These are phyloP conservation scores for Hydrotaea cyrtoneurina DNA, from an alignment of 2,888 invertebrate species.

Conservation along the genomic window DNA sequence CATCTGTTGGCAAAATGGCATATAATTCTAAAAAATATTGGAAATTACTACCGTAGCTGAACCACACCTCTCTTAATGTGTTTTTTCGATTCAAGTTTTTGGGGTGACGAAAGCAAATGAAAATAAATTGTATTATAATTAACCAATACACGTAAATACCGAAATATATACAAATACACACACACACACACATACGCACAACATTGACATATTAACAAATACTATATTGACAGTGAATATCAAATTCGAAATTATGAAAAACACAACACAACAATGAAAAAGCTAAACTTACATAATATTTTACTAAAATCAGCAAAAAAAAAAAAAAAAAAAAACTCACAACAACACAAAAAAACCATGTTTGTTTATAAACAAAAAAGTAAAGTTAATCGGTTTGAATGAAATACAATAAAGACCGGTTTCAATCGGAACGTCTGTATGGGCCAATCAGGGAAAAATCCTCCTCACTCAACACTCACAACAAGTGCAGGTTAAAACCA, in stretches of 20 bases:
- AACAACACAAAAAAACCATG: conserved; percentile 7
- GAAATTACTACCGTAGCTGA: no score
- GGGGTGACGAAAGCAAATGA: background rate
- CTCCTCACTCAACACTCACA: background rate
- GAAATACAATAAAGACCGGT: background rate
- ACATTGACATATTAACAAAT: conserved; percentile 30
- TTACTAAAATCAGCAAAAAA: no score
- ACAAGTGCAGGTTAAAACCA: conserved; percentile 13
- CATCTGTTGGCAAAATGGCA: no score
- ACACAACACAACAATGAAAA: background rate
- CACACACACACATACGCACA: background rate
- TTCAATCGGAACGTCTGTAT: background rate
- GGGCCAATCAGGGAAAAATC: background rate
- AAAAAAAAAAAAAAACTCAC: background rate
- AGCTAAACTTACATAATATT: no score
- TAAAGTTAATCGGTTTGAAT: background rate
- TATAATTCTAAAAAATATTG: no score
- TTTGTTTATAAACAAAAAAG: conserved; percentile 28
- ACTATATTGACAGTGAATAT: conserved; percentile 51
- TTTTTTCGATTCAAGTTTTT: background rate
- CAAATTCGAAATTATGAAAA: conserved; percentile 21
- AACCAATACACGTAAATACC: background rate
- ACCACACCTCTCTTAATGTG: background rate
- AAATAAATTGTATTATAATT: background rate
- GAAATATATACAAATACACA: background rate